Evolutionary conservation across 1,140 invertebrate genomes (phyloP).

Genomic region (Drosophila gunungcola): DNA sequence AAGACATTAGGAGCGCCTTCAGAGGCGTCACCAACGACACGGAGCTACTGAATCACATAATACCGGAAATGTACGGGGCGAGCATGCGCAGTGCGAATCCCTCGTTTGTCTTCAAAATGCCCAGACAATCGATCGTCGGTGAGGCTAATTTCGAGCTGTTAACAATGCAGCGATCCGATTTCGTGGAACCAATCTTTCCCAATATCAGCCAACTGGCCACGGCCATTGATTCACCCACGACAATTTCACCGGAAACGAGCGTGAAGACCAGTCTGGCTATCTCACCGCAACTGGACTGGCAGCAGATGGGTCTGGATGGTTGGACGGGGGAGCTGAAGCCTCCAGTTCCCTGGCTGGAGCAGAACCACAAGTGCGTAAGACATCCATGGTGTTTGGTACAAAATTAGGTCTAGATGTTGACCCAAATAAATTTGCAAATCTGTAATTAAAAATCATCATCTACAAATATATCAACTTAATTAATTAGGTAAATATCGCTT

Average conservation of each 20-base stretch:
- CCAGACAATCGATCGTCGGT: conserved; percentile 20
- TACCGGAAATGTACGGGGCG: conserved; percentile 76
- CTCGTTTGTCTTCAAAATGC: conserved; percentile 73
- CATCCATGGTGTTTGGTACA: rapidly evolving
- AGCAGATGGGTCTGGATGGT: conserved; percentile 69
- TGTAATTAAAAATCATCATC: neutral
- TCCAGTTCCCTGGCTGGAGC: conserved; percentile 37
- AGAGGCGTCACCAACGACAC: conserved; percentile 72
- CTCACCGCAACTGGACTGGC: conserved; percentile 33
- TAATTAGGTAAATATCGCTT: too few species aligned
- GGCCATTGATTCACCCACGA: conserved; percentile 1
- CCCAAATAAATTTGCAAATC: neutral
- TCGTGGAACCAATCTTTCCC: conserved; percentile 71
- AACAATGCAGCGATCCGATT: conserved; percentile 70
- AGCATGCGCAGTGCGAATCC: conserved; percentile 63
- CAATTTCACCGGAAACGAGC: conserved; percentile 25
- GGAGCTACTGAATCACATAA: conserved; percentile 60
- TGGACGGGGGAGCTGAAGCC: conserved; percentile 70
- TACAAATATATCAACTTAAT: too few species aligned
- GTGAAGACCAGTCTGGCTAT: conserved; percentile 38
- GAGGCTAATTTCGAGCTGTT: conserved; percentile 42
- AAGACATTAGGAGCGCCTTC: conserved; percentile 76
- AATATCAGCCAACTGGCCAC: conserved; percentile 51
- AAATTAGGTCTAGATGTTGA: neutral
- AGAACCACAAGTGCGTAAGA: conserved; percentile 53